Evolutionary conservation across 2,113 vertebrate genomes (phyloP).

Genomic region (Gasterosteus nipponicus): DNA sequence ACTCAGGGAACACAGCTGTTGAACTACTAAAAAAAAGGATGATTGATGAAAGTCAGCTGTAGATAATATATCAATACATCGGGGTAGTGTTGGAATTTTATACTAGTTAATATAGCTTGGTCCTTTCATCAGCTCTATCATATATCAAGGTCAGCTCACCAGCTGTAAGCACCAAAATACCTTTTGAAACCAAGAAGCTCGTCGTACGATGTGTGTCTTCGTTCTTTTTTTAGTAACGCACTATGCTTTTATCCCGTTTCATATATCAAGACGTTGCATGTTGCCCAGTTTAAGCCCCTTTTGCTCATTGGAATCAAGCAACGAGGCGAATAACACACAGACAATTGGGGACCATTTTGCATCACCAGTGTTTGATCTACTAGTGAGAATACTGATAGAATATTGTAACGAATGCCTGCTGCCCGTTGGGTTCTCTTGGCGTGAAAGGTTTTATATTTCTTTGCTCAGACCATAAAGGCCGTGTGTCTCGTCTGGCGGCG

Average conservation of each 20-base stretch:
- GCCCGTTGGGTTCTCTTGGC: no score
- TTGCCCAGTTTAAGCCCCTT: not conserved
- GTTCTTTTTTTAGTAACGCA: conserved; percentile 9
- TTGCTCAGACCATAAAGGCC: no score
- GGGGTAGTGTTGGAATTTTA: conserved; percentile 40
- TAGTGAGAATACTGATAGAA: not conserved
- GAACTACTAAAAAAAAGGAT: conserved; percentile 28
- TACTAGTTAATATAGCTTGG: conserved; percentile 4
- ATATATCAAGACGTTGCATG: not conserved
- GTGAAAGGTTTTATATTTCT: no score
- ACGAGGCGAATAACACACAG: not conserved
- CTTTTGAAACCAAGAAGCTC: conserved; percentile 13
- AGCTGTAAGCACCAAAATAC: conserved; percentile 34
- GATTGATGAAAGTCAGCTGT: conserved; percentile 66
- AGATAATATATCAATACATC: conserved; percentile 60
- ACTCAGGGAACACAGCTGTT: conserved; percentile 10
- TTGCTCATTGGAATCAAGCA: not conserved
- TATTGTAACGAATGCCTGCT: not conserved
- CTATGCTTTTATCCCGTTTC: conserved; percentile 9
- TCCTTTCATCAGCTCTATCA: conserved; percentile 39
- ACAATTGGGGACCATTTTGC: not conserved
- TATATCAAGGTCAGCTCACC: conserved; percentile 26
- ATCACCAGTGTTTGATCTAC: conserved; percentile 1
- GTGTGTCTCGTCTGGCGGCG: no score
- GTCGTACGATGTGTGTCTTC: not conserved